Conservation (phyloP, 2,888 invertebrate species). For the Drosophila limbata region DNA sequence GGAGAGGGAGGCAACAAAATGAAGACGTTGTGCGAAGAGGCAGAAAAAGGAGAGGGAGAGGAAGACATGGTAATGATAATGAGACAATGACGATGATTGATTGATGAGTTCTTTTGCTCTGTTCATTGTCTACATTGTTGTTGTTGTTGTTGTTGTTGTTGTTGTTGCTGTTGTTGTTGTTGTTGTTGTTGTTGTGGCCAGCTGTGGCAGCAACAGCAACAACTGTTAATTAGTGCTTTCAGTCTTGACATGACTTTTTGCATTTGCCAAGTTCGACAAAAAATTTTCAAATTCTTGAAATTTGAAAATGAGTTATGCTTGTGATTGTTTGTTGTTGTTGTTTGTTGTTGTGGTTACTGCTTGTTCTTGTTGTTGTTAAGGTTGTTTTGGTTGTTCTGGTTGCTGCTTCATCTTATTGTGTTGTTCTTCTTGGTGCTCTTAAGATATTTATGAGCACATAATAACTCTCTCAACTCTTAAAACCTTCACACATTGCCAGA, state of each 20-base stretch:
- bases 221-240: slow-evolving; percentile 44
- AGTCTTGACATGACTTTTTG: slow-evolving; percentile 36
- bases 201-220: slow-evolving; percentile 38
- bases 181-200: slow-evolving; percentile 16
- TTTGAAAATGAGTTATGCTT: background rate
- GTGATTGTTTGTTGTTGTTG: background rate
- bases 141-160: slow-evolving; percentile 3
- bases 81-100: slow-evolving; percentile 69
- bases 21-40: slow-evolving; percentile 2
- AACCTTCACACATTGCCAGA: slow-evolving; percentile 19
- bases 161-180: background rate
- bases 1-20: background rate
- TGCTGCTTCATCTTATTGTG: slow-evolving; percentile 6
- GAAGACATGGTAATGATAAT: slow-evolving; percentile 64
- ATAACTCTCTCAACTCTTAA: slow-evolving; percentile 55
- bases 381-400: background rate
- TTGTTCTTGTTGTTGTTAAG: background rate
- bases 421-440: slow-evolving; percentile 10
- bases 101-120: slow-evolving; percentile 52
- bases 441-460: slow-evolving; percentile 55
- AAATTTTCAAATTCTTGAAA: slow-evolving; percentile 15
- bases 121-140: slow-evolving; percentile 23
- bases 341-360: background rate
- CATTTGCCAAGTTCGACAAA: slow-evolving; percentile 29
- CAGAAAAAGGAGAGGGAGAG: background rate